Evolutionary conservation across 2,797 vertebrate genomes (phyloP).

Genomic region (Eidolon dupreanum): DNA sequence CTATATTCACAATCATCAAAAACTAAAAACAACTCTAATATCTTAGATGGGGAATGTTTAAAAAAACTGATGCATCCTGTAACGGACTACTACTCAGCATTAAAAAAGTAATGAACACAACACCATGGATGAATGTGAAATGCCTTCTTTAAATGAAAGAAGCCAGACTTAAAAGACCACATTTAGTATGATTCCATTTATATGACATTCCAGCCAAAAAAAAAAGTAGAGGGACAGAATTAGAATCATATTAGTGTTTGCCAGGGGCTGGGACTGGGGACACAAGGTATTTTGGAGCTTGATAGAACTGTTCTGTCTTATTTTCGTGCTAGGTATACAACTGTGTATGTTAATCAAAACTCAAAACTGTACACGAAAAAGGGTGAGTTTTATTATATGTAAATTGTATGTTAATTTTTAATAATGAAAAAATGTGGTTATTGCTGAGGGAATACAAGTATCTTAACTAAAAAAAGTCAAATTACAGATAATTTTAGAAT

Average conservation of each 20-base stretch:
- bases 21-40: background rate
- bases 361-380: background rate
- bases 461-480: constrained; percentile 1
- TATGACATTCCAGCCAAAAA: background rate
- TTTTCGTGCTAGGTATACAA: background rate
- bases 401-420: constrained; percentile 19
- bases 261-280: background rate
- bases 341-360: background rate
- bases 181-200: background rate
- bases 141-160: background rate
- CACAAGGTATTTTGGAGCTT: background rate
- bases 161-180: background rate
- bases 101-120: background rate
- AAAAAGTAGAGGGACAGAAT: background rate
- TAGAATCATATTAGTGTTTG: background rate
- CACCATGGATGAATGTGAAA: background rate
- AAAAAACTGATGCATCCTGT: background rate
- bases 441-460: background rate
- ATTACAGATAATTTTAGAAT: constrained; percentile 38
- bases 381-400: background rate
- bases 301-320: background rate
- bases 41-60: background rate
- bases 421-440: background rate
- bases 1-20: background rate
- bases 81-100: background rate